Conservation (phyloP, 2,888 invertebrate species). For the Drosophila ustulata region DNA sequence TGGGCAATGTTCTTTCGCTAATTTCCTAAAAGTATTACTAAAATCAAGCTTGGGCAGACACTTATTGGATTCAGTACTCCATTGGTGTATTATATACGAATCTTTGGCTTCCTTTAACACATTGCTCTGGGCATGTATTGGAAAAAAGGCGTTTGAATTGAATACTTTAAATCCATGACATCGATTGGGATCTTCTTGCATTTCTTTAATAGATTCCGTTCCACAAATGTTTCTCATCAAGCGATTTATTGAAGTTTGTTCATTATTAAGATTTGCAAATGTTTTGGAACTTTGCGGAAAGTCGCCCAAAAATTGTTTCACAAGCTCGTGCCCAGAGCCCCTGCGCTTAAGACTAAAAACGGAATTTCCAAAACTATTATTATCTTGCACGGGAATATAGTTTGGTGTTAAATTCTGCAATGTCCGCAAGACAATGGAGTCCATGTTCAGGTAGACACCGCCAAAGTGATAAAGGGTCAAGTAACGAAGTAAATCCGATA, state of each 20-base stretch:
- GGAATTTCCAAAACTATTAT: neutral
- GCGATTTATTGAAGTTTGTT: neutral
- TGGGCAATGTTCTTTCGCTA: neutral
- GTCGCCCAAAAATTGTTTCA: neutral
- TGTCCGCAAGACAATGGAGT: neutral
- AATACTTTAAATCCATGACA: neutral
- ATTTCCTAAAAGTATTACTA: neutral
- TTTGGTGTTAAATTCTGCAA: neutral
- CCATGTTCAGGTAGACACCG: neutral
- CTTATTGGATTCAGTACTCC: neutral
- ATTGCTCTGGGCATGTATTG: neutral
- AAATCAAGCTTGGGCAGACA: neutral
- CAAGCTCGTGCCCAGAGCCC: neutral
- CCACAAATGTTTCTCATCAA: neutral
- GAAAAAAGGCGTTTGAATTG: neutral
- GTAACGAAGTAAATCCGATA: neutral
- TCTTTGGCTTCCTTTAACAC: neutral
- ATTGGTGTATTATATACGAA: neutral
- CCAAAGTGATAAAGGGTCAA: constrained; percentile 1
- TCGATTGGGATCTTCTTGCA: neutral
- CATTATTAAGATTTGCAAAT: neutral
- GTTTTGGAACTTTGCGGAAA: neutral
- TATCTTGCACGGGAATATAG: neutral
- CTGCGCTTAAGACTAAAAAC: neutral
- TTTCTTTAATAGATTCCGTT: neutral